Conservation (phyloP, 2,888 invertebrate species). For the Drosophila austrosaltans region DNA sequence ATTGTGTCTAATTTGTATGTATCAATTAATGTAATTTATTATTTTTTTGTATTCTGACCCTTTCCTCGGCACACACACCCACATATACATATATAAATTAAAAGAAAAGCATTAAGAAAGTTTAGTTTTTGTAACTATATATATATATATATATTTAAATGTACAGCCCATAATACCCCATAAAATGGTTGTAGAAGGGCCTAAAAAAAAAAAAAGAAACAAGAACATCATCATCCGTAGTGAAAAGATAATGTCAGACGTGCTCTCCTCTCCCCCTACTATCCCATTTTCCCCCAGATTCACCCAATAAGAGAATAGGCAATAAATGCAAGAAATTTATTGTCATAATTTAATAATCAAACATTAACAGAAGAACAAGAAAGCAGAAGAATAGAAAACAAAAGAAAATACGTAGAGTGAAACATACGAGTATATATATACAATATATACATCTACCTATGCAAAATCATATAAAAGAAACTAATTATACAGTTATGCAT, state of each 20-base stretch:
- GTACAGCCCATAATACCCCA: slow-evolving; percentile 44
- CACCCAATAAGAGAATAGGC: background rate
- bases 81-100: background rate
- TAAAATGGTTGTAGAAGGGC: slow-evolving; percentile 62
- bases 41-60: slow-evolving; percentile 39
- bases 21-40: slow-evolving; percentile 73
- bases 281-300: background rate
- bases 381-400: background rate
- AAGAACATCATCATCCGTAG: slow-evolving; percentile 27
- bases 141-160: slow-evolving; percentile 29
- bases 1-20: slow-evolving; percentile 66
- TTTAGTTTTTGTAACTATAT: slow-evolving; percentile 26
- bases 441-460: background rate
- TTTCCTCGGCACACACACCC: slow-evolving; percentile 4
- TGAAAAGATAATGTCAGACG: slow-evolving; percentile 9
- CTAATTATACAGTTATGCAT: slow-evolving; percentile 11
- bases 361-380: background rate
- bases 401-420: slow-evolving; percentile 1
- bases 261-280: background rate
- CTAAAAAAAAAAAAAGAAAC: slow-evolving; percentile 17
- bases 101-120: slow-evolving; percentile 7
- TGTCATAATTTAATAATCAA: slow-evolving; percentile 7
- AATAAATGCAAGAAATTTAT: background rate
- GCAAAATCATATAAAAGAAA: slow-evolving; percentile 3
- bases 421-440: slow-evolving; percentile 2